Evolutionary conservation across 2,797 vertebrate genomes (phyloP), one percentile per base, ranked within the genome.

Genomic region (Tauraco hartlaubi): DNA sequence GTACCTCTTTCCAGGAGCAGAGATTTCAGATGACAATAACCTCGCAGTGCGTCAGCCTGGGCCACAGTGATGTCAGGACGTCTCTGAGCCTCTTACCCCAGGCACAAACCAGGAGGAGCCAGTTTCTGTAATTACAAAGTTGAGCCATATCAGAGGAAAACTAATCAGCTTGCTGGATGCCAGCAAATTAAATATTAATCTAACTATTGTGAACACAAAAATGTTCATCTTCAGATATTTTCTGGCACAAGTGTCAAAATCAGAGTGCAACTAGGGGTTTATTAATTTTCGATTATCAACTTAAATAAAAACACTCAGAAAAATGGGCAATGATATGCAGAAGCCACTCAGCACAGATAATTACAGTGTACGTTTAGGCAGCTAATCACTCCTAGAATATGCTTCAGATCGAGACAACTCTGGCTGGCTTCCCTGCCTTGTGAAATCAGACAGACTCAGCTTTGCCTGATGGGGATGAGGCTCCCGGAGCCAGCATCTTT

Each of bases 231-330:
- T 92, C 90, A 95, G 81, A 89, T 88, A 88, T 89, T 92, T 95
- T 88, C 85, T 84, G 72, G 80, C 80, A 76, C 72, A 86, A 92
- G 85, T 94, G 83, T 93, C 92, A 93, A 87, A 94, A 91, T 92
- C 87, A 85, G 90, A 89, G 68, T 74, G 51, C 63, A 95, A 92
- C 93, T 85, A 79, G 94, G 77, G 80, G 71, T 95, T 95, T 92
- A 88, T 92, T 95, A 75, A 15, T 87, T 95, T 94, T 84, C 92
- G 62, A 91, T 96, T 96, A 97, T 92, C 94, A 94, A 91, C 80
- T 96, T 94, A 88, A 91, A 94, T 91, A 95, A 94, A 92, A 95
- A 94, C 75, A 90, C 85, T 97, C 94, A 90, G 89, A 94, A 94
- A 97, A 95, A 91, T 49, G 44, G 90, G 76, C 90, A 94, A 63